Conservation (phyloP, 2,888 invertebrate genomes). For the Euzetes globulus region DNA sequence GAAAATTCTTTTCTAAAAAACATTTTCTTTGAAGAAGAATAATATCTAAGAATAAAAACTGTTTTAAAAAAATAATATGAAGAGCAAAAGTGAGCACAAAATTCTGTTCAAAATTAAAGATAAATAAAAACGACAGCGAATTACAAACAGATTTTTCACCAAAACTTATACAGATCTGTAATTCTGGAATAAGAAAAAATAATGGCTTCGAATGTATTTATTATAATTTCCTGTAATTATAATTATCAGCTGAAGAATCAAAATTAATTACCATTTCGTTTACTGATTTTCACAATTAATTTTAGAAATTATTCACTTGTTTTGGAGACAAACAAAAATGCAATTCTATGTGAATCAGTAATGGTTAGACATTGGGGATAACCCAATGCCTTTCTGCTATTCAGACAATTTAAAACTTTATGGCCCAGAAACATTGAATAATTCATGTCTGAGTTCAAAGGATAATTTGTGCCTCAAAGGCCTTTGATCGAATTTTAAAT, state of each 20-base stretch:
- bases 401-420: background rate
- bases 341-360: background rate
- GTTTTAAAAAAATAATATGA: no score
- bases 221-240: conserved; percentile 7
- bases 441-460: no score
- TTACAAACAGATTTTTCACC: no score
- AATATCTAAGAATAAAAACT: no score
- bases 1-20: background rate
- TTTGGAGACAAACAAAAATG: background rate
- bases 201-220: background rate
- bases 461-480: no score
- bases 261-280: conserved; percentile 16
- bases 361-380: no score
- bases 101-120: background rate
- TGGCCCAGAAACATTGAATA: no score
- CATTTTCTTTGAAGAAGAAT: background rate
- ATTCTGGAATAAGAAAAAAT: background rate
- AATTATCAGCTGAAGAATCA: background rate
- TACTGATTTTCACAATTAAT: background rate
- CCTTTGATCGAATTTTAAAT: no score
- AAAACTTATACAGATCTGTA: background rate
- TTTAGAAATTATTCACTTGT: background rate
- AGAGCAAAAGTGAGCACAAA: background rate
- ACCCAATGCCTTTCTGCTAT: no score
- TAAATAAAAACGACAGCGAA: no score